Conservation (phyloP, 2,888 invertebrate species). For the Sinodicranocentrus sp. region DNA sequence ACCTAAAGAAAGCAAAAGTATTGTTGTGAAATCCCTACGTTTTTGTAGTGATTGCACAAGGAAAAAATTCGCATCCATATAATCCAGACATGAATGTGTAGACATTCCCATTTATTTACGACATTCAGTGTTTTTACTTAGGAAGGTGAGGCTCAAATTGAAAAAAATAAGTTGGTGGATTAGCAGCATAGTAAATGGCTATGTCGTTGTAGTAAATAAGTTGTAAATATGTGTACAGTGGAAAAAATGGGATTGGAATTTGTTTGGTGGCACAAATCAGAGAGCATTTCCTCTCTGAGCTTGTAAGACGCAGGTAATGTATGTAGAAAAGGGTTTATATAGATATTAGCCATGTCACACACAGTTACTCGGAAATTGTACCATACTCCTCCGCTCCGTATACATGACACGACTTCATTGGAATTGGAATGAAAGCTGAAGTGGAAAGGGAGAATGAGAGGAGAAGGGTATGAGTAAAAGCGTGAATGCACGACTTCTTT, state of each 20-base stretch:
- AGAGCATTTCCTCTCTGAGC: slow-evolving; percentile 52
- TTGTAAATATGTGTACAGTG: slow-evolving; percentile 52
- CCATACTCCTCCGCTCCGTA: slow-evolving; percentile 21
- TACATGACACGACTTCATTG: slow-evolving; percentile 9
- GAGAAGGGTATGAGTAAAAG: slow-evolving; percentile 40
- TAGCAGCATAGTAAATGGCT: slow-evolving; percentile 52
- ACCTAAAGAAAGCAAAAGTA: too few species aligned
- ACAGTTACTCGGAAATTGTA: slow-evolving; percentile 36
- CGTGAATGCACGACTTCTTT: slow-evolving; percentile 52
- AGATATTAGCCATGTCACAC: slow-evolving; percentile 23
- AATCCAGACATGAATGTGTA: too few species aligned
- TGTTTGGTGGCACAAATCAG: slow-evolving; percentile 63
- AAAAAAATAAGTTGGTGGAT: slow-evolving; percentile 46
- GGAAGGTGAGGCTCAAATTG: slow-evolving; percentile 54
- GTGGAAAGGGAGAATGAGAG: neutral
- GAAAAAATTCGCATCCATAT: too few species aligned
- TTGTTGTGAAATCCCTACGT: too few species aligned
- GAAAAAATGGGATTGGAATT: slow-evolving; percentile 67
- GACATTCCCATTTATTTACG: neutral
- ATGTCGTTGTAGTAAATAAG: slow-evolving; percentile 65
- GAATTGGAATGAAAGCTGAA: slow-evolving; percentile 27
- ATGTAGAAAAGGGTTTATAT: neutral
- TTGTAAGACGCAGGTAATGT: slow-evolving; percentile 41
- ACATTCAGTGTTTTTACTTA: slow-evolving; percentile 21
- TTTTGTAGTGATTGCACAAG: too few species aligned